Percentiles rank a stretch among this genome's conserved stretches.
Evolutionary conservation across 1,140 invertebrate species (phyloP).

Genomic region (Drosophila obscura): DNA sequence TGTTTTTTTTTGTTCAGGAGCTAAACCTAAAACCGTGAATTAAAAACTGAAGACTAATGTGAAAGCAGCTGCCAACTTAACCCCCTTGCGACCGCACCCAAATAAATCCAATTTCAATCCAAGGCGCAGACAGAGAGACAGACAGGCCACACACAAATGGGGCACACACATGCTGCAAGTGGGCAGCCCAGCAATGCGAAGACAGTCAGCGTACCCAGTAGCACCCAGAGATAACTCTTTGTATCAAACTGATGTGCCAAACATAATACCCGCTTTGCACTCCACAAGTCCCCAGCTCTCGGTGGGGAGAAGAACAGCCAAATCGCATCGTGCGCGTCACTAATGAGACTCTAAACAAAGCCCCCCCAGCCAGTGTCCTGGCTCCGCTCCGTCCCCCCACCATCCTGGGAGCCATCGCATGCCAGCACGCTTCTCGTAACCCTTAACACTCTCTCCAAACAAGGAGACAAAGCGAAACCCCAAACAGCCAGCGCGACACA

Average conservation of each 20-base stretch:
- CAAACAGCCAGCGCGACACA: constrained; percentile 40
- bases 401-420: constrained; percentile 25
- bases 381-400: not conserved
- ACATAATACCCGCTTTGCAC: not conserved
- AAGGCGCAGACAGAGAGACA: constrained; percentile 17
- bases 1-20: too few relatives aligned
- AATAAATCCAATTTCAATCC: constrained; percentile 51
- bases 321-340: constrained; percentile 55
- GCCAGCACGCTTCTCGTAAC: constrained; percentile 37
- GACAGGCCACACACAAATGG: not conserved
- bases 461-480: constrained; percentile 7
- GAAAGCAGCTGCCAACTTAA: not conserved
- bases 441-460: constrained; percentile 33
- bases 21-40: too few relatives aligned
- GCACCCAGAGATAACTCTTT: too few relatives aligned
- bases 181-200: too few relatives aligned
- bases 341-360: constrained; percentile 80
- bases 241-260: not conserved
- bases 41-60: too few relatives aligned
- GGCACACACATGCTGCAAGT: too few relatives aligned
- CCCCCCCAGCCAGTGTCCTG: constrained; percentile 15
- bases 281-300: too few relatives aligned
- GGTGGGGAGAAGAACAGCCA: constrained; percentile 16
- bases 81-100: constrained; percentile 16
- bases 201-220: too few relatives aligned